Evolutionary conservation across 2,888 invertebrate species (phyloP).

Genomic region (Eucriotettix oculatus): DNA sequence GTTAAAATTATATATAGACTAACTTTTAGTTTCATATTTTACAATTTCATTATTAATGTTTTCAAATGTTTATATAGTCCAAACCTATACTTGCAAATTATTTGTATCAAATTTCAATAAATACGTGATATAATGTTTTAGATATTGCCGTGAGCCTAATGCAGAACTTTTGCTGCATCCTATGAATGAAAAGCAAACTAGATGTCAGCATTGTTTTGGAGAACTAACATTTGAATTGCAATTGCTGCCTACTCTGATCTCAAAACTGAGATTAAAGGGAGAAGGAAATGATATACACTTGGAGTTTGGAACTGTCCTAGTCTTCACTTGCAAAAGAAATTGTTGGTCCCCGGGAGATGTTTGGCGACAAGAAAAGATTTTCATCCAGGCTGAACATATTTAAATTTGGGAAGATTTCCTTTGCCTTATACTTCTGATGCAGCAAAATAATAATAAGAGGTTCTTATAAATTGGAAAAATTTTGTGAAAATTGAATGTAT

Average conservation of each 20-base stretch:
- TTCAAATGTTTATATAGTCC: too few species aligned
- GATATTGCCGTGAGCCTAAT: constrained; percentile 54
- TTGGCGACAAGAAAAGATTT: constrained; percentile 48
- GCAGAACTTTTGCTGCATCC: constrained; percentile 54
- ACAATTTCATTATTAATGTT: too few species aligned
- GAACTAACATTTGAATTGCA: constrained; percentile 67
- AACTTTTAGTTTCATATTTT: too few species aligned
- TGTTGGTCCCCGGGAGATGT: constrained; percentile 64
- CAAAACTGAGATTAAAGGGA: constrained; percentile 39
- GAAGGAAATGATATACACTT: constrained; percentile 26
- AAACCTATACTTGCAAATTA: too few species aligned
- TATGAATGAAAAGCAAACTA: constrained; percentile 31
- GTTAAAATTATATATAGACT: too few species aligned
- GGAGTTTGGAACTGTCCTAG: constrained; percentile 74
- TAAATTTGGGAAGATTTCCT: constrained; percentile 12
- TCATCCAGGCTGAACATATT: constrained; percentile 56
- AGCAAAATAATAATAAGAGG: too few species aligned
- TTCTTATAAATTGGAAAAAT: too few species aligned
- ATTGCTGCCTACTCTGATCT: constrained; percentile 62
- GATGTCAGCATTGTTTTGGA: constrained; percentile 52
- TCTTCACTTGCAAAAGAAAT: constrained; percentile 68
- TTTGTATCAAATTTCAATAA: too few species aligned
- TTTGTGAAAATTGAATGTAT: too few species aligned
- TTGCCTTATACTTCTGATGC: neutral
- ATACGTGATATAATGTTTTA: constrained; percentile 24